Conservation (phyloP, 23 tunicate genomes). For the Trididemnum nubilum region DNA sequence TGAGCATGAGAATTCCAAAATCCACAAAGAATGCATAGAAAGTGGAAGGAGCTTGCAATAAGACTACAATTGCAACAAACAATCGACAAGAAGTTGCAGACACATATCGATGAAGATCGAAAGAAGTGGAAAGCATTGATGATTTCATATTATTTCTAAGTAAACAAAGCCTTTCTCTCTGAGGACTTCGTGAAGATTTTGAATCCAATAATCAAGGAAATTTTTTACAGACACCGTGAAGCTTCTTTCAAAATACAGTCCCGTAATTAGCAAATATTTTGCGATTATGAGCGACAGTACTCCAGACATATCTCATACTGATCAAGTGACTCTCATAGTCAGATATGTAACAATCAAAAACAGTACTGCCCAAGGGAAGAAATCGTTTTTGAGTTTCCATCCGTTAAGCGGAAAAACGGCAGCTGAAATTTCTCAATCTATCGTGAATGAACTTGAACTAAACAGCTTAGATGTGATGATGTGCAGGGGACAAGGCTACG, state of each 20-base stretch:
- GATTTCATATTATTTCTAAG: constrained; percentile 56
- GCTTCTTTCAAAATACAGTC: constrained; percentile 51
- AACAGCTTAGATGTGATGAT: constrained; percentile 56
- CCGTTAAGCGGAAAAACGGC: constrained; percentile 59
- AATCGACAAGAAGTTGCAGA: constrained; percentile 49
- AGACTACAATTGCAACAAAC: constrained; percentile 54
- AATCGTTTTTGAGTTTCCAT: constrained; percentile 55
- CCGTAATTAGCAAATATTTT: constrained; percentile 54
- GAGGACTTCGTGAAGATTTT: constrained; percentile 58
- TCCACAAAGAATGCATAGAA: constrained; percentile 56
- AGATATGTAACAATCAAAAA: constrained; percentile 59
- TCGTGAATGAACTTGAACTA: constrained; percentile 54
- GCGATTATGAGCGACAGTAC: constrained; percentile 62
- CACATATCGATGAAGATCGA: constrained; percentile 49
- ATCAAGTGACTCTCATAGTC: constrained; percentile 56
- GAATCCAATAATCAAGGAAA: constrained; percentile 59
- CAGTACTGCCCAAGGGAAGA: constrained; percentile 55
- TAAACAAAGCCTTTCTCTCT: constrained; percentile 54
- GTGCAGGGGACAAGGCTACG: constrained; percentile 64
- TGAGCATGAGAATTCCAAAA: constrained; percentile 55
- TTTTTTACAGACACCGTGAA: constrained; percentile 51
- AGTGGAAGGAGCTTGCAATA: constrained; percentile 51
- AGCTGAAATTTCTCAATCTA: constrained; percentile 60
- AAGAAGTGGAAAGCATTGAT: constrained; percentile 50
- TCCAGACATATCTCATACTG: constrained; percentile 63